Evolutionary conservation across 2,113 vertebrate genomes (phyloP), one percentile per base, ranked within the genome.

Genomic region (Ciconia stormi): DNA sequence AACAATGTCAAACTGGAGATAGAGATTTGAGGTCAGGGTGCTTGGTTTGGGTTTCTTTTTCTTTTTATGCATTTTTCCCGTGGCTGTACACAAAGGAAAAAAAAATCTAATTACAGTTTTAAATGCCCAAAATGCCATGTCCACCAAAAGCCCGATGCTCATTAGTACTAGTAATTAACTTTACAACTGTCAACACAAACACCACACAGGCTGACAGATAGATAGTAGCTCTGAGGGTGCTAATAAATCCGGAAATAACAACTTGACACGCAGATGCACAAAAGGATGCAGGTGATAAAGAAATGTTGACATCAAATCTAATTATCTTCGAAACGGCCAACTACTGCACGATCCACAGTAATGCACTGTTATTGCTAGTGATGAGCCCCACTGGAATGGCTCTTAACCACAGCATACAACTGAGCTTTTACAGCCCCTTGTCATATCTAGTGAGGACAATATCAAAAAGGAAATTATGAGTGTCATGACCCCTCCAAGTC

Each of bases 261-360:
- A 98, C 98, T 98, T 98, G 97, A 99, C 99, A 99, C 97, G 93
- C 97, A 98, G 97, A 98, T 98, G 98, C 98, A 98, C 98, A 98
- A 99, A 98, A 98, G 98, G 98, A 98, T 98, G 98, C 98, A 97
- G 98, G 98, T 99, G 98, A 98, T 98, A 98, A 98, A 98, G 98
- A 98, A 98, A 99, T 98, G 98, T 98, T 98, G 98, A 99, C 99
- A 99, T 98, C 99, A 99, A 98, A 99, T 99, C 98, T 97, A 98
- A 99, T 99, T 99, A 99, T 98, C 98, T 98, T 95, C 49, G 97
- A 98, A 98, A 98, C 73, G 96, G 98, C 98, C 98, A 97, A 98
- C 97, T 97, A 91, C 96, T 82, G 96, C 97, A 84, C 81, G 94
- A 97, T 97, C 96, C 97, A 30, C 94, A 73, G 98, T 97, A 98